These are phyloP conservation scores for Peribatodes rhomboidaria DNA, from an alignment of 2,888 invertebrate species.

Conservation along the genomic window DNA sequence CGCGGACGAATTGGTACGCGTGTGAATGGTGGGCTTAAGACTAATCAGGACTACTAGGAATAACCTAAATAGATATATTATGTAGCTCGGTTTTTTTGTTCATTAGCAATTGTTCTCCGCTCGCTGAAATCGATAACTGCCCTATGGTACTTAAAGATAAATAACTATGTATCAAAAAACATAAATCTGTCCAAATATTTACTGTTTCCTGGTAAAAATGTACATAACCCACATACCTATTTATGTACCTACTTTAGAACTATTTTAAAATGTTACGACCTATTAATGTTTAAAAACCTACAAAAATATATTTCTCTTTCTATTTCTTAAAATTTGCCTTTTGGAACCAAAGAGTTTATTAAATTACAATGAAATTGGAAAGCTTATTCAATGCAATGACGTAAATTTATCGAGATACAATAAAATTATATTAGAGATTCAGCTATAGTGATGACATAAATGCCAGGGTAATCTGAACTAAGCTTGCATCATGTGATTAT, in stretches of 20 bases:
- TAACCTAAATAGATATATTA: too few species aligned
- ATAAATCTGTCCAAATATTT: constrained; percentile 47
- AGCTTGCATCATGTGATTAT: background rate
- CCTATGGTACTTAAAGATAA: background rate
- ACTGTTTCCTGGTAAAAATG: constrained; percentile 32
- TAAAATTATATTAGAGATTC: too few species aligned
- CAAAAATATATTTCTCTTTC: constrained; percentile 35
- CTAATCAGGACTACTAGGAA: too few species aligned
- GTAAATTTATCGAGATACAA: background rate
- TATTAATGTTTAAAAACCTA: constrained; percentile 33
- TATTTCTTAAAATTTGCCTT: constrained; percentile 24
- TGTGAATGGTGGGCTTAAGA: too few species aligned
- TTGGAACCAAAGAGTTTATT: constrained; percentile 26
- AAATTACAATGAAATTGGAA: background rate
- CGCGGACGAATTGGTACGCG: too few species aligned
- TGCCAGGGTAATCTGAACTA: background rate
- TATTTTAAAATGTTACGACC: constrained; percentile 31
- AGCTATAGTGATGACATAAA: background rate
- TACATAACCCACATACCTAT: constrained; percentile 22
- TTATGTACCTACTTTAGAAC: constrained; percentile 24
- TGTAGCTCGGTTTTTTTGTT: too few species aligned
- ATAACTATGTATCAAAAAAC: constrained; percentile 28
- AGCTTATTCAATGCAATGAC: too few species aligned
- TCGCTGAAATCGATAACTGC: background rate
- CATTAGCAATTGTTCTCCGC: background rate